These are phyloP conservation scores for Plebejus argus DNA, from an alignment of 2,888 invertebrate genomes.

Conservation along the genomic window DNA sequence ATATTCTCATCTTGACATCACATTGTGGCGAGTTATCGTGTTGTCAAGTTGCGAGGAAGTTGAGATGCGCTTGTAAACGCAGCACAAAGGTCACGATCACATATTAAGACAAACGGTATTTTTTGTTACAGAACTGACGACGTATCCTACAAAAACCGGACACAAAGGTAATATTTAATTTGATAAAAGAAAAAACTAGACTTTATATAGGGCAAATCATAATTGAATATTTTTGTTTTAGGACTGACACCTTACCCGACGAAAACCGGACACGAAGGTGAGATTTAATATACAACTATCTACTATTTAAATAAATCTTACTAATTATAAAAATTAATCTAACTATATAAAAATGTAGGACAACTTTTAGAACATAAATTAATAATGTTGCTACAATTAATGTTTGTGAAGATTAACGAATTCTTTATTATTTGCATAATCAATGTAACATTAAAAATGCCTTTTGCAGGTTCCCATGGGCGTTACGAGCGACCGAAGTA, in stretches of 20 bases:
- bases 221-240: background rate
- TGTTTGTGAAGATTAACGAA: too few species aligned
- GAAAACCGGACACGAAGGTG: conserved; percentile 2
- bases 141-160: conserved; percentile 7
- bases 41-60: too few species aligned
- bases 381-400: background rate
- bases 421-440: too few species aligned
- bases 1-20: too few species aligned
- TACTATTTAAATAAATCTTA: too few species aligned
- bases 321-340: too few species aligned
- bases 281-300: background rate
- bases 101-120: background rate
- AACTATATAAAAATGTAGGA: too few species aligned
- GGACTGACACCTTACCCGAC: conserved; percentile 2
- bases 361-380: too few species aligned
- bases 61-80: too few species aligned
- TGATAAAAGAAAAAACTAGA: background rate
- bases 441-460: background rate
- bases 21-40: too few species aligned
- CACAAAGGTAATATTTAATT: background rate
- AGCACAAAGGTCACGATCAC: too few species aligned
- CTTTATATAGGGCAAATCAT: background rate
- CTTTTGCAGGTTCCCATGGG: background rate
- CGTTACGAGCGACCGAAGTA: background rate
- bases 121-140: conserved; percentile 12